phyloP scores from a whole-genome alignment of 2,888 invertebrate species.

The Epinotia nisella region DNA sequence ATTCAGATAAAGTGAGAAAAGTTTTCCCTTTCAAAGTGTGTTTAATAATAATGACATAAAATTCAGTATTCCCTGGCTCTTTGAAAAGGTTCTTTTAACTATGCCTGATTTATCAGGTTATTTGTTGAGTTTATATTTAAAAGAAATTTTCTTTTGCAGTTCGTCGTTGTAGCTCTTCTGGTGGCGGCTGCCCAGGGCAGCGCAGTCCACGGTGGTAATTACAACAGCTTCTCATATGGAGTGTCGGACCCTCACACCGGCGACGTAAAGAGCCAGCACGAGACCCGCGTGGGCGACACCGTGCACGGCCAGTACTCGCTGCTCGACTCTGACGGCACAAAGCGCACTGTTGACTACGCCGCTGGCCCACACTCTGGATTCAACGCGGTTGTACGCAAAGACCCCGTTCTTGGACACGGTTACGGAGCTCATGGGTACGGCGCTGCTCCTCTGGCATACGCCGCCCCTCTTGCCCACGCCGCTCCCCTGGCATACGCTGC shows the following conservation, averaged over 20 bases:
- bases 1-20: no score
- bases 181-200: slow-evolving; percentile 48
- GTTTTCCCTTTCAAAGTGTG: no score
- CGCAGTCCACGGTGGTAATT: slow-evolving; percentile 46
- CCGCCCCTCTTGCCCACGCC: slow-evolving; percentile 46
- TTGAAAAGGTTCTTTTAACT: no score
- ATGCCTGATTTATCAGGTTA: no score
- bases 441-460: slow-evolving; percentile 46
- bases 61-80: background rate
- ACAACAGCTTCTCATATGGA: slow-evolving; percentile 49
- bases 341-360: slow-evolving; percentile 77
- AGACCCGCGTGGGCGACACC: slow-evolving; percentile 79
- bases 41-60: no score
- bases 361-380: slow-evolving; percentile 50
- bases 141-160: slow-evolving; percentile 58
- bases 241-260: slow-evolving; percentile 50
- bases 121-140: background rate
- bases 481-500: slow-evolving; percentile 42
- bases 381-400: slow-evolving; percentile 50
- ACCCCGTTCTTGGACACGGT: slow-evolving; percentile 44
- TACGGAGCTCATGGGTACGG: slow-evolving; percentile 43
- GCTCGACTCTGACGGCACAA: slow-evolving; percentile 78
- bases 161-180: slow-evolving; percentile 47
- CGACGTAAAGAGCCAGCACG: slow-evolving; percentile 65
- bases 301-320: slow-evolving; percentile 62